phyloP scores from a whole-genome alignment of 2,888 invertebrate genomes.

The Lamellibrachia columna region DNA sequence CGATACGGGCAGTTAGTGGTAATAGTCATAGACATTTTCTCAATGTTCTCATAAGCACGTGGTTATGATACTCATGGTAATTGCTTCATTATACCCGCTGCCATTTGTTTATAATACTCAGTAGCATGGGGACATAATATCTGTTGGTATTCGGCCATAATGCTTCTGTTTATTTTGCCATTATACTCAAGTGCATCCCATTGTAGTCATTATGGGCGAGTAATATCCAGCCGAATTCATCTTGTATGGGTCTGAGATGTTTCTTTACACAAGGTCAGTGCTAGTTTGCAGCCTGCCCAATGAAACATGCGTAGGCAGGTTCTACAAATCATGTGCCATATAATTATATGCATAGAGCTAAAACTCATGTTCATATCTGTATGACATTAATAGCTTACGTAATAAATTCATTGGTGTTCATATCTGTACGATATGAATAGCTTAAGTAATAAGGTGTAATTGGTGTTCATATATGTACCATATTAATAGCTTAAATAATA shows the following conservation, averaged over 20 bases:
- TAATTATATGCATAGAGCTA: too few species aligned
- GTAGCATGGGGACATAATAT: not conserved
- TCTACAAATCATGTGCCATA: too few species aligned
- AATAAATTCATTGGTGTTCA: too few species aligned
- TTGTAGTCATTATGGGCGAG: not conserved
- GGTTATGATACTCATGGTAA: not conserved
- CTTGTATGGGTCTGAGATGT: not conserved
- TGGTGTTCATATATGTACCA: too few species aligned
- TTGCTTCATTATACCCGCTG: not conserved
- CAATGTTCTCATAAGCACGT: not conserved
- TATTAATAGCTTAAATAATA: too few species aligned
- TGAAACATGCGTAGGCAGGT: too few species aligned
- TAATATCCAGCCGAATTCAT: not conserved
- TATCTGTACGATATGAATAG: too few species aligned
- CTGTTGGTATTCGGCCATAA: not conserved
- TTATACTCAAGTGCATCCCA: not conserved
- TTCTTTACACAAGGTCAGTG: not conserved
- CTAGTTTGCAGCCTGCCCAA: too few species aligned
- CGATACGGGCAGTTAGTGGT: not conserved
- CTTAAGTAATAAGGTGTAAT: too few species aligned
- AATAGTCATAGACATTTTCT: not conserved
- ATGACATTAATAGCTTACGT: too few species aligned
- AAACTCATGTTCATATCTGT: too few species aligned
- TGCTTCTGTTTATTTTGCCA: not conserved
- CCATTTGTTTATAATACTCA: not conserved